These are phyloP conservation scores for Nomada lathburiana DNA, from an alignment of 2,888 invertebrate species.

Conservation along the genomic window DNA sequence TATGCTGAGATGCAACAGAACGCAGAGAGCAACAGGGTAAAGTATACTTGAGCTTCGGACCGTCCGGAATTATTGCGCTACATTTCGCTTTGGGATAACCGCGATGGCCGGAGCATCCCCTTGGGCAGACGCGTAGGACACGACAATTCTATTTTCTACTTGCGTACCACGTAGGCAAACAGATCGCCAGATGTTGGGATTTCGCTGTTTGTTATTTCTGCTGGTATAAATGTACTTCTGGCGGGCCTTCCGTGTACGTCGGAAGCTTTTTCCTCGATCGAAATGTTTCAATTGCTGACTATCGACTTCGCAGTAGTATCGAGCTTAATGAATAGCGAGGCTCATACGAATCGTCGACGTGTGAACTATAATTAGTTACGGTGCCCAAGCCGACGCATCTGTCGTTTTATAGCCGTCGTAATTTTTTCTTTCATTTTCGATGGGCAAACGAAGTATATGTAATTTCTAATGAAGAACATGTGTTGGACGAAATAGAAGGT, in stretches of 20 bases:
- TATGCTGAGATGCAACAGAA: neutral
- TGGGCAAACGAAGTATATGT: neutral
- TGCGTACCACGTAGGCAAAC: slow-evolving; percentile 17
- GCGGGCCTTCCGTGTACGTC: neutral
- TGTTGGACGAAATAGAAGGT: neutral
- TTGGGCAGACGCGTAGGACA: neutral
- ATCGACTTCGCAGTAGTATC: too few species aligned
- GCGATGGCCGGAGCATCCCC: neutral
- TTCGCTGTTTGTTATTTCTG: slow-evolving; percentile 14
- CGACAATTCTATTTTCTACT: slow-evolving; percentile 33
- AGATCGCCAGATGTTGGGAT: slow-evolving; percentile 42
- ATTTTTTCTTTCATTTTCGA: neutral
- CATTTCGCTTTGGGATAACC: slow-evolving; percentile 25
- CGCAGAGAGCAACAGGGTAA: neutral
- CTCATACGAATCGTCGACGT: neutral
- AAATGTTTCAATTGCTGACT: neutral
- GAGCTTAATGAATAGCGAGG: too few species aligned
- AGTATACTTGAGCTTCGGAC: slow-evolving; percentile 12
- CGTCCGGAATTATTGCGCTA: slow-evolving; percentile 24
- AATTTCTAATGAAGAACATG: neutral
- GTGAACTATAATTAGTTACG: neutral
- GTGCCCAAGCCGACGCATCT: neutral
- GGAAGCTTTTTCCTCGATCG: neutral
- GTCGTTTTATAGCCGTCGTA: neutral
- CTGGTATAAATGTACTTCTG: neutral